Conservation (phyloP, 2,113 vertebrate species). For the Circaetus gallicus region DNA sequence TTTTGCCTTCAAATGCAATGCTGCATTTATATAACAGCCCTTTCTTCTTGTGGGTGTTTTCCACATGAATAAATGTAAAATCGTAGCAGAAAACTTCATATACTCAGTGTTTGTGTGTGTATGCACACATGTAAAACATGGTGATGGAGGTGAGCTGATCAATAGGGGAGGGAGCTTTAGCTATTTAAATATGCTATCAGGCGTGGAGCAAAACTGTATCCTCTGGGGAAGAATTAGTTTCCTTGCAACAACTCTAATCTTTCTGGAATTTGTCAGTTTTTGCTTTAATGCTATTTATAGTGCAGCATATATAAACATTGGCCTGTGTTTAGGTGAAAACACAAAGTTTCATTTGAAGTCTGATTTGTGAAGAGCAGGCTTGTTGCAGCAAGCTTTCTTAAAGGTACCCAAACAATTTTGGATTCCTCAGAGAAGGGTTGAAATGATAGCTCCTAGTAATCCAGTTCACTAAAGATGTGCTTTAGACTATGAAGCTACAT, state of each 20-base stretch:
- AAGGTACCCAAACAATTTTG: background rate
- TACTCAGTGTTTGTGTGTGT: rapidly evolving
- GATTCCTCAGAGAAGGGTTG: background rate
- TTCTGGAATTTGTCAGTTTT: conserved; percentile 55
- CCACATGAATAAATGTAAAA: background rate
- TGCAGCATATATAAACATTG: conserved; percentile 37
- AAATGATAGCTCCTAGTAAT: too few relatives aligned
- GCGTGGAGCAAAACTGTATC: background rate
- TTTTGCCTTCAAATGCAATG: background rate
- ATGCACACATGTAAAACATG: rapidly evolving
- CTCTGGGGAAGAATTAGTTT: background rate
- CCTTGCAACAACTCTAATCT: conserved; percentile 10
- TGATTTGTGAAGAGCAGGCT: background rate
- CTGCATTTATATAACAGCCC: background rate
- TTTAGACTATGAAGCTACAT: background rate
- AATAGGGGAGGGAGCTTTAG: background rate
- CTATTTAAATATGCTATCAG: background rate
- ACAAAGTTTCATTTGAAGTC: conserved; percentile 59
- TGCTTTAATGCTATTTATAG: conserved; percentile 67
- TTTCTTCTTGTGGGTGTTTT: background rate
- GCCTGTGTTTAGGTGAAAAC: conserved; percentile 54
- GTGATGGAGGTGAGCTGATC: background rate
- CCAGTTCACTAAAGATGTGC: rapidly evolving
- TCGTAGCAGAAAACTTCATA: background rate
- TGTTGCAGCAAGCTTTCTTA: background rate